A percentile compares a stretch with the other conserved stretches of the same genome.
These are phyloP conservation scores for Aselliscus stoliczkanus DNA, from an alignment of 2,797 vertebrate species.

Conservation along the genomic window DNA sequence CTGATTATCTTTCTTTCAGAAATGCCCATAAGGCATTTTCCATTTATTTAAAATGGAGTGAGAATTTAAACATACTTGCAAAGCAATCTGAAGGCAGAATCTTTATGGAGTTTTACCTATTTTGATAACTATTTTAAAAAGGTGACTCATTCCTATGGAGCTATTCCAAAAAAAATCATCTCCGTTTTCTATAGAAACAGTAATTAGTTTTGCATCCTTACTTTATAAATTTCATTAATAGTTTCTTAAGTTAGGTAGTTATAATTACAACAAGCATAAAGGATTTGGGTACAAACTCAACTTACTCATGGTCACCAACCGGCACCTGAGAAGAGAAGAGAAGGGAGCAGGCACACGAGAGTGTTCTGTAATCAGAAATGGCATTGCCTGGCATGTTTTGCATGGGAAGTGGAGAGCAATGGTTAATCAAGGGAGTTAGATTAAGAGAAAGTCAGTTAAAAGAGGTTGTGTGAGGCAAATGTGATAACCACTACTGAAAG, in stretches of 20 bases:
- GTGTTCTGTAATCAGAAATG: background rate
- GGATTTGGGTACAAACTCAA: background rate
- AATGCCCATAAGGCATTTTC: background rate
- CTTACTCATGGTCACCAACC: background rate
- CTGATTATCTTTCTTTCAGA: background rate
- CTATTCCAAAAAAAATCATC: background rate
- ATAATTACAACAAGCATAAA: background rate
- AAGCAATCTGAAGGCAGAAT: background rate
- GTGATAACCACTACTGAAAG: too few relatives aligned
- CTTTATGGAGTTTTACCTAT: background rate
- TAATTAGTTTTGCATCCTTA: background rate
- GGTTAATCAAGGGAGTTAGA: background rate
- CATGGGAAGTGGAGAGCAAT: background rate
- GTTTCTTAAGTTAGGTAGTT: background rate
- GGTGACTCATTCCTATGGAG: background rate
- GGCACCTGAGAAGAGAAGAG: background rate
- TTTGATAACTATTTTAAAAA: background rate
- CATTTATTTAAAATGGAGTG: background rate
- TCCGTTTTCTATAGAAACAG: slow-evolving; percentile 13
- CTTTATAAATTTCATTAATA: background rate
- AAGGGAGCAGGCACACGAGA: background rate
- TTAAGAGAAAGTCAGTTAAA: background rate
- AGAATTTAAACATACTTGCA: background rate
- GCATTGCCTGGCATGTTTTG: background rate
- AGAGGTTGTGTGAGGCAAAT: background rate